These are phyloP conservation scores for Dasysyrphus albostriatus DNA, from an alignment of 2,888 invertebrate genomes.

Conservation along the genomic window DNA sequence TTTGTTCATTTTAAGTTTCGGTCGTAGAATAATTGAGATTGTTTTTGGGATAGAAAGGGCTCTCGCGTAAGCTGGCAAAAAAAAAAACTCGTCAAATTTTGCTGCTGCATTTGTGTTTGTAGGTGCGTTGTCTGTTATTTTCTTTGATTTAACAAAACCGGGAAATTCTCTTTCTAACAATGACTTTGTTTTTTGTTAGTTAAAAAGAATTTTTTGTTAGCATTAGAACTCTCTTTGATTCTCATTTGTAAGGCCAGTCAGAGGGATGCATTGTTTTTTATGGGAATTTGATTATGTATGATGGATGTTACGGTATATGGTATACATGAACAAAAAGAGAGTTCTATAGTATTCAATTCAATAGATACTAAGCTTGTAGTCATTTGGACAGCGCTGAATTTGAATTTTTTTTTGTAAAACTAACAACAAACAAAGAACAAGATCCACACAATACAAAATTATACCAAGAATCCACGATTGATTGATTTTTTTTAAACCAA, in stretches of 20 bases:
- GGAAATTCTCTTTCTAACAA: background rate
- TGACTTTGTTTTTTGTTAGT: background rate
- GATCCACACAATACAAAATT: no score
- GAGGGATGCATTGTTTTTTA: no score
- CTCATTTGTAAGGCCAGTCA: background rate
- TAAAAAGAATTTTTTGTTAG: background rate
- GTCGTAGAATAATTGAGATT: background rate
- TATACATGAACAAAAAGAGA: no score
- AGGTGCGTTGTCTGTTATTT: background rate
- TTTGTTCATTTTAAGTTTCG: background rate
- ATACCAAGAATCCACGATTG: no score
- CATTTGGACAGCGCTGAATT: no score
- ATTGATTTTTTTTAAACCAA: no score
- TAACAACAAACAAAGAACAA: no score
- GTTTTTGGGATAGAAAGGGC: background rate
- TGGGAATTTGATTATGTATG: no score
- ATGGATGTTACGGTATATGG: no score
- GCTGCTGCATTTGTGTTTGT: background rate
- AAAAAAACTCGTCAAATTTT: background rate
- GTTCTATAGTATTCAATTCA: no score
- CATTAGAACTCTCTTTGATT: background rate
- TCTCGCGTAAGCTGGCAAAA: background rate
- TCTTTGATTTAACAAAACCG: background rate
- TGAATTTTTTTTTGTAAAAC: no score
- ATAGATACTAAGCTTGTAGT: no score